Evolutionary conservation across 2,888 invertebrate genomes (phyloP).

Genomic region (Nemoura dubitans): DNA sequence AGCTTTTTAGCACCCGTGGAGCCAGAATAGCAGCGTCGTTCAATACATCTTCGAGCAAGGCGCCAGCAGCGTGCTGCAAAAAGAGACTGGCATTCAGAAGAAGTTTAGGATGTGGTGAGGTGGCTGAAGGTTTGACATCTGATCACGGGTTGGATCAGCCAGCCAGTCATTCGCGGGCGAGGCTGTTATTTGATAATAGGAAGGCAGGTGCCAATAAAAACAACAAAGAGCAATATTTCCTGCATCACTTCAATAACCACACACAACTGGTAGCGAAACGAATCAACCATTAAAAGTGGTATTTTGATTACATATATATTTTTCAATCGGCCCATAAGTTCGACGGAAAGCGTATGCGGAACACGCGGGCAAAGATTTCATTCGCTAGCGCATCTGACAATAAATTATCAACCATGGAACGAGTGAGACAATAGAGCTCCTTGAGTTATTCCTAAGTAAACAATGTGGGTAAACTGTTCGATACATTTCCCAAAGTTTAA

Average conservation of each 20-base stretch:
- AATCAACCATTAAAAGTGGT: conserved; percentile 32
- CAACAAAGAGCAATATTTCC: conserved; percentile 27
- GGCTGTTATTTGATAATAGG: background rate
- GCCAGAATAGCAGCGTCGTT: no score
- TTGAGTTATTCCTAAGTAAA: conserved; percentile 19
- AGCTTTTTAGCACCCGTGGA: no score
- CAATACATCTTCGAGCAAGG: background rate
- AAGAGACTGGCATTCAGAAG: background rate
- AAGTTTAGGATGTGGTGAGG: conserved; percentile 35
- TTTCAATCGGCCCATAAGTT: background rate
- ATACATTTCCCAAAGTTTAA: conserved; percentile 23
- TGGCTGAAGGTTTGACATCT: background rate
- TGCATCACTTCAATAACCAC: conserved; percentile 28
- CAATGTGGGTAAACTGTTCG: conserved; percentile 38
- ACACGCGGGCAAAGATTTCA: background rate
- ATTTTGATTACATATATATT: background rate
- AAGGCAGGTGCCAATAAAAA: conserved; percentile 35
- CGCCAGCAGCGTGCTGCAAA: background rate
- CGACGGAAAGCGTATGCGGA: background rate
- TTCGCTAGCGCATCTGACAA: background rate
- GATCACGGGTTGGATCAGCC: conserved; percentile 23
- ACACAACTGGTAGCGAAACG: conserved; percentile 21
- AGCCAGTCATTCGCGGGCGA: conserved; percentile 20
- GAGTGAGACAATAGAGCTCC: conserved; percentile 28
- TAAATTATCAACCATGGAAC: conserved; percentile 19